Percentiles rank a stretch among this genome's conserved stretches.
phyloP scores from a whole-genome alignment of 2,113 vertebrate genomes.

The Nanger granti region DNA sequence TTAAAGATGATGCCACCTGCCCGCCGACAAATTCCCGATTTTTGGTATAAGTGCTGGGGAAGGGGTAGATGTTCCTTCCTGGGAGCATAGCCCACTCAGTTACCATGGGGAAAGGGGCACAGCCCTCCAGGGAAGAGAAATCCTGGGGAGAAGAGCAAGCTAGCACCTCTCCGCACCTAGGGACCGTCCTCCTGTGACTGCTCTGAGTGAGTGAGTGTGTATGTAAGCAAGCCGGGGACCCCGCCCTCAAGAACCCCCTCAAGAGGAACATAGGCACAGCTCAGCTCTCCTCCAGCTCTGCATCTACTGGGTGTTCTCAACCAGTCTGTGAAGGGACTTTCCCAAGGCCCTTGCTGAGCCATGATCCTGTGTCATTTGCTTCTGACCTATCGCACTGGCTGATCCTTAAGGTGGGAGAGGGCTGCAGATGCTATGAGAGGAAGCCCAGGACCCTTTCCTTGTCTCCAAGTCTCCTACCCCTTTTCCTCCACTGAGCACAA shows the following conservation, averaged over 20 bases:
- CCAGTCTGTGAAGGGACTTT: not conserved
- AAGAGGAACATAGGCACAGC: not conserved
- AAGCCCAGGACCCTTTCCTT: not conserved
- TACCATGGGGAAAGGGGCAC: accelerated
- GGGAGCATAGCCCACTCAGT: not conserved
- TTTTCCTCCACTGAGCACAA: not conserved
- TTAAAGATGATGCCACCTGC: not conserved
- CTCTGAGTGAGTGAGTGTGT: not conserved
- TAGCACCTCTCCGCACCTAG: not conserved
- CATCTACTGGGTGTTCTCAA: not conserved
- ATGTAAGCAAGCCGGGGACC: not conserved
- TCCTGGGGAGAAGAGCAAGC: not conserved
- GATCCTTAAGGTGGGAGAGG: not conserved
- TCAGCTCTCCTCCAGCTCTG: not conserved
- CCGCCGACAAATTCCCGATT: not conserved
- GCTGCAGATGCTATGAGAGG: not conserved
- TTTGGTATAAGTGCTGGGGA: not conserved
- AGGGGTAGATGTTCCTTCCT: not conserved
- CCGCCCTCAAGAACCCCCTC: not conserved
- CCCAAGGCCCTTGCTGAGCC: not conserved
- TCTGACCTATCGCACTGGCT: not conserved
- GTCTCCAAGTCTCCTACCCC: not conserved
- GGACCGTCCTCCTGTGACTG: not conserved
- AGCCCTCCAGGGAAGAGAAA: not conserved
- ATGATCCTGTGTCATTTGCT: not conserved